Evolutionary conservation across 2,797 vertebrate genomes (phyloP), one percentile per base, ranked within the genome.

Genomic region (Megalops cyprinoides): DNA sequence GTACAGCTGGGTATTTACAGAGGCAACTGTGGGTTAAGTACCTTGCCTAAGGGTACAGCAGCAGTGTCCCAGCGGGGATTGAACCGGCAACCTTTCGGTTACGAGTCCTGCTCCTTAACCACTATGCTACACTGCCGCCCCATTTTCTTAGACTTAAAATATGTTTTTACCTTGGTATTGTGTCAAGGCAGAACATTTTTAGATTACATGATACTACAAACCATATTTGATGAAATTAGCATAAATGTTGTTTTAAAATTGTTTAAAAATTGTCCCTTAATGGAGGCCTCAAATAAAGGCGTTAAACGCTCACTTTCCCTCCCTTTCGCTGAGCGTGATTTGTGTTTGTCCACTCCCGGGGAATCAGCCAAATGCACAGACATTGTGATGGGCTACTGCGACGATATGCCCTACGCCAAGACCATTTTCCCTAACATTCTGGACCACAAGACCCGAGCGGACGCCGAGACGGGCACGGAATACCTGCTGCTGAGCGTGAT

Each of bases 401-500:
- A 93, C 0, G 96, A 97, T 55, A 92, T 94, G 77, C 12, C 94
- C 80, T 98, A 99, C 84, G 84, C 90, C 69, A 92, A 92, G 42
- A 98, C 93, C 5, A 86, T 91, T 7, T 98, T 95, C 86, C 98
- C 98, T 0, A 99, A 96, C 82, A 87, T 93, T 25, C 90, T 99
- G 77, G 94, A 93, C 49, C 97, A 98, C 86, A 91, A 91, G 85
- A 93, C 91, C 1, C 91, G 94, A 0, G 90, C 89, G 0, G 97
- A 95, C 0, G 90, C 94, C 0, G 97, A 99, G 87, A 81, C 89
- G 31, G 95, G 97, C 58, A 86, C 95, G 0, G 98, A 99, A 92
- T 98, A 98, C 85, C 92, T 97, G 34, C 96, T 99, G 81, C 90
- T 98, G 58, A 96, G 96, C 0, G 96, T 99, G 49, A 79, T 94